Base-by-base conservation (phyloP, 1,140 invertebrate genomes). In the Drosophila persimilis region DNA sequence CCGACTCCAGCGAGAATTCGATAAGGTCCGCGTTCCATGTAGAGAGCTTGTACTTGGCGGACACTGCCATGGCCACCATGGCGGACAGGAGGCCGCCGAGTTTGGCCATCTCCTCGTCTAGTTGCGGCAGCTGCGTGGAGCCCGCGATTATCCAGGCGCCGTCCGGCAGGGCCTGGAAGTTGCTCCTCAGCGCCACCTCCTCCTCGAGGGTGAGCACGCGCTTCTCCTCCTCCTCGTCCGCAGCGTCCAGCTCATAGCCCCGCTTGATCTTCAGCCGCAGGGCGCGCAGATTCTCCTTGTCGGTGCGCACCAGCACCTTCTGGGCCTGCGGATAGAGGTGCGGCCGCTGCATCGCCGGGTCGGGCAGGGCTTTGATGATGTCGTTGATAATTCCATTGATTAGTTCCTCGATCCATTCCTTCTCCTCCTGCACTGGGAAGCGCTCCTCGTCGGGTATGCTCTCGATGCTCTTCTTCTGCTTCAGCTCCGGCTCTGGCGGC, bases 21-120 rank as follows among this genome's bases (percentile, higher is more conserved):
- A 91, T 79, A 11, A 91, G 60, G 2, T 90, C 79, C 0, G 70
- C 44, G 35, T 90, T 90, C 90, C 90, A 91, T 2, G 90, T 90
- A 20, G 85, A 80, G 0, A 91, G 63, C 48, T 77, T 90, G 15
- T 91, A 91, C 31, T 89, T 90, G 0, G 76, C 56, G 1, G 89
- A 73, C 3, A 90, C 62, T 0, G 77, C 86, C 2, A 64, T 57
- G 24, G 89, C 64, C 8, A 90, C 80, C 51, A 91, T 29, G 1
- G 52, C 73, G 0, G 90, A 76, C 3, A 91, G 67, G 0, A 91
- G 43, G 0, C 90, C 90, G 9, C 73, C 81, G 41, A 90, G 53
- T 6, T 90, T 91, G 31, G 74, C 74, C 64, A 80, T 79, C 45
- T 90, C 85, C n/a, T 79, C 83, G 45, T 89, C 79, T 35, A 88